phyloP scores from a whole-genome alignment of 2,797 vertebrate genomes.

The Chloroceryle amazona region DNA sequence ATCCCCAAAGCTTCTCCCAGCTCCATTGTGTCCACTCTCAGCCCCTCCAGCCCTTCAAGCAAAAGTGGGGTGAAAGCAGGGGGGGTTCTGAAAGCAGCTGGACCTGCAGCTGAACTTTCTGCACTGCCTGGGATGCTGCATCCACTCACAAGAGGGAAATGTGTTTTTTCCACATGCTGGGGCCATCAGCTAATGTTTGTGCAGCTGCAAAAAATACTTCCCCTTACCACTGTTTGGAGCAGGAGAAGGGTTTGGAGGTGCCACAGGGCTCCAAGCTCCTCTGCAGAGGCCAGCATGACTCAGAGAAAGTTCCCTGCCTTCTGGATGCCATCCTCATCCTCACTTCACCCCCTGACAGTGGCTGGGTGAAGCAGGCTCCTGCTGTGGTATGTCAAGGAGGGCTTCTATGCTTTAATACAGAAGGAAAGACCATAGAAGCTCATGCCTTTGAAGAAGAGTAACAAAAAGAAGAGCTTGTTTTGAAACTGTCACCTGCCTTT shows the following conservation, averaged over 20 bases:
- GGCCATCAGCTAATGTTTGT: neutral
- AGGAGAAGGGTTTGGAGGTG: neutral
- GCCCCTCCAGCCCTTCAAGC: neutral
- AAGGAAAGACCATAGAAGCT: neutral
- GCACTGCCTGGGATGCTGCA: neutral
- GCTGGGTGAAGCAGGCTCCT: neutral
- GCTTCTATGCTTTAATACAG: neutral
- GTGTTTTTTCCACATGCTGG: rapidly evolving
- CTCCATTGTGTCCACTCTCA: rapidly evolving
- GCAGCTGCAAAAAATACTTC: slow-evolving; percentile 29
- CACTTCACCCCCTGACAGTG: neutral
- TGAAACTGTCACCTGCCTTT: neutral
- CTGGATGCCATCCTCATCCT: neutral
- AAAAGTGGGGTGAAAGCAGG: neutral
- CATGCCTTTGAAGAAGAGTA: neutral
- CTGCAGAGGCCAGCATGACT: neutral
- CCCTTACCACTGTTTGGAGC: neutral
- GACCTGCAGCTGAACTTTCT: neutral
- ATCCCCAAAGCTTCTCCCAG: neutral
- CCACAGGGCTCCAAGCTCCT: neutral
- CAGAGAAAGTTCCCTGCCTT: neutral
- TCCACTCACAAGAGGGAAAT: neutral
- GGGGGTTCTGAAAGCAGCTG: neutral
- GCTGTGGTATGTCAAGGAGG: neutral
- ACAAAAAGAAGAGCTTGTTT: neutral